Evolutionary conservation across 1,140 invertebrate species (phyloP).

Genomic region (Arctopsyche grandis): DNA sequence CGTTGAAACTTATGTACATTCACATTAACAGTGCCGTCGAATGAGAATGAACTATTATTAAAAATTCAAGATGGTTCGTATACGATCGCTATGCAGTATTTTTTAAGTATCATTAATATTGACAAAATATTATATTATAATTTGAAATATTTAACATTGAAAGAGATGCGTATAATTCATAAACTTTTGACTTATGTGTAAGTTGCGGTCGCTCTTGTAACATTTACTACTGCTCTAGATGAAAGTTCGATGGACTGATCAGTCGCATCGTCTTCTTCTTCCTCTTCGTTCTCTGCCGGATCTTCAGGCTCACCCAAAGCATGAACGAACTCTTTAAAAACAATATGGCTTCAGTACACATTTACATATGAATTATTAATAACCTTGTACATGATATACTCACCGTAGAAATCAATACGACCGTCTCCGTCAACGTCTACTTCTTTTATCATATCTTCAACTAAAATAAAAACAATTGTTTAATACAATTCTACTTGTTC

Average conservation of each 20-base stretch:
- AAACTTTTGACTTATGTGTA: slow-evolving; percentile 11
- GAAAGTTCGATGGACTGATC: slow-evolving; percentile 56
- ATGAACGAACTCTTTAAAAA: slow-evolving; percentile 79
- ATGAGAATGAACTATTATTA: too few relatives aligned
- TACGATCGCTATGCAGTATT: too few relatives aligned
- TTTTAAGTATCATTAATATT: too few relatives aligned
- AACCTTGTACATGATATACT: slow-evolving; percentile 53
- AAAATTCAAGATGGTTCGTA: too few relatives aligned
- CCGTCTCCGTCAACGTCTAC: slow-evolving; percentile 91
- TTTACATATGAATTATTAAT: too few relatives aligned
- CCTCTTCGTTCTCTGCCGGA: slow-evolving; percentile 81
- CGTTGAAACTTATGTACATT: too few relatives aligned
- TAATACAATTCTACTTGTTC: background rate
- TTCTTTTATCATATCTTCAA: slow-evolving; percentile 93
- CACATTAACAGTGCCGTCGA: too few relatives aligned
- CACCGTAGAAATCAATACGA: slow-evolving; percentile 88
- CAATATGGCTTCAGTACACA: too few relatives aligned
- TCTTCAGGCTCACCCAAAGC: slow-evolving; percentile 85
- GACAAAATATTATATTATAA: too few relatives aligned
- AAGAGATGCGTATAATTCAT: too few relatives aligned
- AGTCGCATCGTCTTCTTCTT: slow-evolving; percentile 69
- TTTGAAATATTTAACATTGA: too few relatives aligned
- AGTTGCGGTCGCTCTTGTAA: background rate
- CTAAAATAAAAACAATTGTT: slow-evolving; percentile 64
- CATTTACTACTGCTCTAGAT: background rate